Conservation (phyloP, 2,797 vertebrate species). For the Clamator glandarius region DNA sequence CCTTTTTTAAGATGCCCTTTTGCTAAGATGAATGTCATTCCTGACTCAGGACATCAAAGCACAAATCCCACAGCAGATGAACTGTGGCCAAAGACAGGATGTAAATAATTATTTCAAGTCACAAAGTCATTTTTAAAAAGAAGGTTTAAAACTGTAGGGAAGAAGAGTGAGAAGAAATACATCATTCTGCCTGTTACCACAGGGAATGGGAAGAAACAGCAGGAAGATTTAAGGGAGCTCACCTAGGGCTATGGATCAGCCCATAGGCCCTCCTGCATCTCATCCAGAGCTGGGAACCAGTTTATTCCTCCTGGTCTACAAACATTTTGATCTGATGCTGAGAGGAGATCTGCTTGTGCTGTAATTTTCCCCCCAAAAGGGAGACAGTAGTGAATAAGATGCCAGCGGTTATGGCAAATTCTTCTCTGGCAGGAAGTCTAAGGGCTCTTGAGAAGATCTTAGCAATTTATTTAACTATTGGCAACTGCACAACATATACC, state of each 20-base stretch:
- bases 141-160: background rate
- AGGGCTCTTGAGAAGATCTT: background rate
- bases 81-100: background rate
- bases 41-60: background rate
- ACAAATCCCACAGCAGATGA: background rate
- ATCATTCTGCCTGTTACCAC: background rate
- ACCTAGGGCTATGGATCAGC: background rate
- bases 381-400: background rate
- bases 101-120: constrained; percentile 19
- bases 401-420: background rate
- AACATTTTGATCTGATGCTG: background rate
- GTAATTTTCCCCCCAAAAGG: background rate
- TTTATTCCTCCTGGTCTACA: background rate
- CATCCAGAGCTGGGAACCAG: background rate
- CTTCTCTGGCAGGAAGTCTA: background rate
- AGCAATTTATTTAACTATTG: constrained; percentile 17
- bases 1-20: no score
- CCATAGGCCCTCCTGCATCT: background rate
- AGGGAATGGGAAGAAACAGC: background rate
- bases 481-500: background rate
- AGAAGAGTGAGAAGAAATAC: background rate
- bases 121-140: background rate
- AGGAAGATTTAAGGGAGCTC: background rate
- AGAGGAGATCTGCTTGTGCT: background rate
- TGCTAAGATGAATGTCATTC: background rate